Conservation (phyloP, 2,797 vertebrate species). For the Amblyopsis hoosieri region DNA sequence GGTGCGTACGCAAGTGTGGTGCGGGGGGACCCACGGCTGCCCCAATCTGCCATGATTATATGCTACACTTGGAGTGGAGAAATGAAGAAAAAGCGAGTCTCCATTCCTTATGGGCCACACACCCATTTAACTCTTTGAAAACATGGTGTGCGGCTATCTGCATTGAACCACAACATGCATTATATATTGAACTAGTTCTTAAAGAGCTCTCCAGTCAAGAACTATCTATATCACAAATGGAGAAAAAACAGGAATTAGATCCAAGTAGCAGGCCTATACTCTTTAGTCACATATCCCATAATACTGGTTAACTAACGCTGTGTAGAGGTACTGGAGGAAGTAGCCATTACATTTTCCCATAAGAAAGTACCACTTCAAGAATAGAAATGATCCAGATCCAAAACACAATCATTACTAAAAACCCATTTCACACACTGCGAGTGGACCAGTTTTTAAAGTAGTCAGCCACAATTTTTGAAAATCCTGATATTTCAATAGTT, state of each 20-base stretch:
- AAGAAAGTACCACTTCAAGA: background rate
- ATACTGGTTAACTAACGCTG: slow-evolving; percentile 8
- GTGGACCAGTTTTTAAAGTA: background rate
- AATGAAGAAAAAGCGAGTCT: too few species aligned
- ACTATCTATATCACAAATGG: slow-evolving; percentile 1
- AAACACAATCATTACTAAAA: background rate
- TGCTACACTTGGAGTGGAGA: too few species aligned
- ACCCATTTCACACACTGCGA: background rate
- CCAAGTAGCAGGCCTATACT: slow-evolving; percentile 8
- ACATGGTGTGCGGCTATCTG: background rate
- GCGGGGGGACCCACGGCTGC: too few species aligned
- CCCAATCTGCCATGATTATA: too few species aligned
- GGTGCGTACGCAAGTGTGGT: too few species aligned
- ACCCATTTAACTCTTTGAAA: background rate
- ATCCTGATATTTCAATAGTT: too few species aligned
- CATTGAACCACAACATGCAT: slow-evolving; percentile 13
- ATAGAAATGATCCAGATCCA: background rate
- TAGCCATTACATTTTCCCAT: background rate
- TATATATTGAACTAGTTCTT: background rate
- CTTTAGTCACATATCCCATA: background rate
- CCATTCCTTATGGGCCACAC: background rate
- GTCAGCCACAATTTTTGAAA: too few species aligned
- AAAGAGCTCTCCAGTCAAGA: slow-evolving; percentile 1
- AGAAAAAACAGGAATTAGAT: slow-evolving; percentile 14
- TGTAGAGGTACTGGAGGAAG: background rate